Evolutionary conservation across 2,888 invertebrate genomes (phyloP).

Genomic region (Meghimatium bilineatum): DNA sequence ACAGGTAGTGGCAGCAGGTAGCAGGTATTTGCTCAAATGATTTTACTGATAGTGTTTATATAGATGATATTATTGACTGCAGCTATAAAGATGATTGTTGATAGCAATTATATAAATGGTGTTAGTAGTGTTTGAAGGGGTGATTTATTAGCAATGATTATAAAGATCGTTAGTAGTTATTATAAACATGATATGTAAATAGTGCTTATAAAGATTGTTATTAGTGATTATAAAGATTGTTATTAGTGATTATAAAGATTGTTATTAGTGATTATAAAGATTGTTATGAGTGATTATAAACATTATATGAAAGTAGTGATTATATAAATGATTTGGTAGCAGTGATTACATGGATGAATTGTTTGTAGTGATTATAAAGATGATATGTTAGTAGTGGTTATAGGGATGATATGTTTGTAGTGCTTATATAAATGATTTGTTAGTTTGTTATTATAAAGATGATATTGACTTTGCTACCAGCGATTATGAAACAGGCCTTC

Average conservation of each 20-base stretch:
- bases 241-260: background rate
- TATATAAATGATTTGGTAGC: too few species aligned
- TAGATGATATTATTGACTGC: background rate
- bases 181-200: background rate
- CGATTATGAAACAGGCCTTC: background rate
- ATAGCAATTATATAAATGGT: background rate
- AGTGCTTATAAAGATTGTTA: background rate
- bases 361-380: background rate
- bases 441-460: background rate
- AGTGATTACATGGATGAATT: background rate
- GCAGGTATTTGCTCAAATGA: too few species aligned
- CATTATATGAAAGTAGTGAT: too few species aligned
- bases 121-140: too few species aligned
- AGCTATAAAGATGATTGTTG: background rate
- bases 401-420: background rate
- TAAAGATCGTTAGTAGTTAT: background rate
- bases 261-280: background rate
- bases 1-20: too few species aligned
- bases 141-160: background rate
- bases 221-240: background rate
- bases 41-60: too few species aligned
- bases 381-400: background rate
- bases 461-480: background rate
- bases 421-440: background rate
- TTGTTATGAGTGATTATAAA: too few species aligned